phyloP scores from a whole-genome alignment of 2,888 invertebrate genomes.

The Lasiommata megera region DNA sequence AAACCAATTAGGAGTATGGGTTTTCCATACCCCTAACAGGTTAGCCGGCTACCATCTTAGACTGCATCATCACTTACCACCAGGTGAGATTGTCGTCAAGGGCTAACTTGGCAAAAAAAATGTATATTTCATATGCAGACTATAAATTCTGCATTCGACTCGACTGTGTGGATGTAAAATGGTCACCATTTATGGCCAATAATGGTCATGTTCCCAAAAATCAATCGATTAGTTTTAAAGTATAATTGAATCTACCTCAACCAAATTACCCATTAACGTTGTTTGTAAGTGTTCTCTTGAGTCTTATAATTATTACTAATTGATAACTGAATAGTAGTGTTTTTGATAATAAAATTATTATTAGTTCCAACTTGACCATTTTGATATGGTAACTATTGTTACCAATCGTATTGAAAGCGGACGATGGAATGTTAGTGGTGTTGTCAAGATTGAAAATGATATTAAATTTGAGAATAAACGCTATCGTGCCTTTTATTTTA shows the following conservation, averaged over 20 bases:
- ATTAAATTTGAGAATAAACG: conserved; percentile 41
- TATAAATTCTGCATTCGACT: not conserved
- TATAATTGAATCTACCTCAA: conserved; percentile 77
- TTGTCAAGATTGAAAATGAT: conserved; percentile 59
- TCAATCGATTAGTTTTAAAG: conserved; percentile 45
- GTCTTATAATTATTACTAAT: conserved; percentile 75
- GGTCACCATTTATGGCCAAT: not conserved
- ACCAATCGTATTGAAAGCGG: conserved; percentile 73
- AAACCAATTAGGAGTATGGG: too few relatives aligned
- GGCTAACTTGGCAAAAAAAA: too few relatives aligned
- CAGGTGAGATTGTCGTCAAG: too few relatives aligned
- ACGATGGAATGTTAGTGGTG: conserved; percentile 59
- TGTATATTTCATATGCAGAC: too few relatives aligned
- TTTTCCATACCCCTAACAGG: too few relatives aligned
- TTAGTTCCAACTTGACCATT: conserved; percentile 71
- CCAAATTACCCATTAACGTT: conserved; percentile 78
- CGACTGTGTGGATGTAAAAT: not conserved
- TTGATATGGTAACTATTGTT: conserved; percentile 80
- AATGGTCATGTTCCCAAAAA: conserved; percentile 38
- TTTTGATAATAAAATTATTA: conserved; percentile 71
- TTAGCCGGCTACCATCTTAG: too few relatives aligned
- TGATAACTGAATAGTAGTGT: conserved; percentile 70
- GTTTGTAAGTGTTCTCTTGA: conserved; percentile 78
- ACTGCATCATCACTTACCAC: too few relatives aligned
- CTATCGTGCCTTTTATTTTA: conserved; percentile 43